A percentile compares a stretch with the other conserved stretches of the same genome.
phyloP scores from a whole-genome alignment of 92 coral and sea anemone species.

The Siderastrea radians region DNA sequence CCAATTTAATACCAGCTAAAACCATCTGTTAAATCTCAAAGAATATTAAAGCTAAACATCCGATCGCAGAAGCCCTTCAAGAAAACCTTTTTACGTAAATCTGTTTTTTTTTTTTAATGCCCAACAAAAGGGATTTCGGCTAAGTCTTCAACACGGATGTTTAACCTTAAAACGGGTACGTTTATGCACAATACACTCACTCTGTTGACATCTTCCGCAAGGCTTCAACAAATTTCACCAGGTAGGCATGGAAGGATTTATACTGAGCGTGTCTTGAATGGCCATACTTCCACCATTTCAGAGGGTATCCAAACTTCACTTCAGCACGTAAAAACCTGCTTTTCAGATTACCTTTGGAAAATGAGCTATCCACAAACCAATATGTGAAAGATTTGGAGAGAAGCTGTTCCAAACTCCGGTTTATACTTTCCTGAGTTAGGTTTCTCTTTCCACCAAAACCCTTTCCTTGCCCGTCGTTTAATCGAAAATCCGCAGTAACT shows the following conservation, averaged over 20 bases:
- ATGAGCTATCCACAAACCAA: conserved; percentile 89
- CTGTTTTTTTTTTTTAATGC: neutral
- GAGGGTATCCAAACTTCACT: conserved; percentile 87
- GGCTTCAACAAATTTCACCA: conserved; percentile 62
- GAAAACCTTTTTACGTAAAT: neutral
- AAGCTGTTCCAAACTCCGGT: conserved; percentile 67
- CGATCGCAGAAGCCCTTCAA: neutral
- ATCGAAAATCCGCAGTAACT: neutral
- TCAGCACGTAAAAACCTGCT: conserved; percentile 92
- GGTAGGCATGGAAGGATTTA: conserved; percentile 37
- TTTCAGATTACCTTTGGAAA: conserved; percentile 61
- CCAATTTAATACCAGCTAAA: neutral
- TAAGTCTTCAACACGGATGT: neutral
- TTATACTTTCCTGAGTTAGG: conserved; percentile 68
- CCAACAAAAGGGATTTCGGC: conserved; percentile 1
- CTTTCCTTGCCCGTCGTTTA: conserved; percentile 72
- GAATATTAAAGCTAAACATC: neutral
- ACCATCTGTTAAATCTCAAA: neutral
- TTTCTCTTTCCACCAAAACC: conserved; percentile 28
- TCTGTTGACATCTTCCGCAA: conserved; percentile 75
- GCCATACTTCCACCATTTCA: conserved; percentile 28
- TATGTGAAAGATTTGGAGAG: conserved; percentile 80
- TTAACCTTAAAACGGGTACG: neutral
- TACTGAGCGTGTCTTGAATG: conserved; percentile 7
- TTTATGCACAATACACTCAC: conserved; percentile 66